Evolutionary conservation across 2,113 vertebrate genomes (phyloP).

Genomic region (Epinephelus fuscoguttatus): DNA sequence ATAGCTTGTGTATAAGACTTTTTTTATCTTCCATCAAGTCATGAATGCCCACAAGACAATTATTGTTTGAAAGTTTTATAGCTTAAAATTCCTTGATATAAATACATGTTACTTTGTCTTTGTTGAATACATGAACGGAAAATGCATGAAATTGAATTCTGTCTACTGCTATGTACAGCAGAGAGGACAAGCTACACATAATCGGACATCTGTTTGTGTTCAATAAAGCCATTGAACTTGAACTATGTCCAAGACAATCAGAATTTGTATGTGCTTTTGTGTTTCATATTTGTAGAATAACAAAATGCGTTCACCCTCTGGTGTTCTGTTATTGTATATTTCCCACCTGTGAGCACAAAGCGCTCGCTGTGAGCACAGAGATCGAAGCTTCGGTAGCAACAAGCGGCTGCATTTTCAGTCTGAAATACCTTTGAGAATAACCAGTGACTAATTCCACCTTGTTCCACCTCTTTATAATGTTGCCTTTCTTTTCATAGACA

Average conservation of each 20-base stretch:
- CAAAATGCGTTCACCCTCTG: background rate
- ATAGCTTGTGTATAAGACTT: background rate
- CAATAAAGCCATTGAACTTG: background rate
- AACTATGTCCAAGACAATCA: background rate
- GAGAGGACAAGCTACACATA: background rate
- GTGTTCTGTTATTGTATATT: background rate
- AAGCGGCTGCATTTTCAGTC: constrained; percentile 19
- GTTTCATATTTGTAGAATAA: background rate
- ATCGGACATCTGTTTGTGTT: background rate
- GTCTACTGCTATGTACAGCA: background rate
- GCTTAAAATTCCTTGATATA: background rate
- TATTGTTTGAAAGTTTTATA: background rate
- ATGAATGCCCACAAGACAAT: background rate
- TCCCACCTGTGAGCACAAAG: background rate
- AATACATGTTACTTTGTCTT: background rate
- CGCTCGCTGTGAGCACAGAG: background rate
- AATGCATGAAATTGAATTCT: background rate
- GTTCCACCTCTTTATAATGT: background rate
- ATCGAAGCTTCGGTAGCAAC: background rate
- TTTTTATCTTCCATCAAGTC: background rate
- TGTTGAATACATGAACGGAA: too few relatives aligned
- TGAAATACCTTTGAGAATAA: background rate
- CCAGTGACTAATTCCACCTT: constrained; percentile 8
- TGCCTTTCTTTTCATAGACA: constrained; percentile 21
- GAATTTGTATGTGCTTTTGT: background rate